These are phyloP conservation scores for Venustoraphidia nigricollis DNA, from an alignment of 2,888 invertebrate species.

Conservation along the genomic window DNA sequence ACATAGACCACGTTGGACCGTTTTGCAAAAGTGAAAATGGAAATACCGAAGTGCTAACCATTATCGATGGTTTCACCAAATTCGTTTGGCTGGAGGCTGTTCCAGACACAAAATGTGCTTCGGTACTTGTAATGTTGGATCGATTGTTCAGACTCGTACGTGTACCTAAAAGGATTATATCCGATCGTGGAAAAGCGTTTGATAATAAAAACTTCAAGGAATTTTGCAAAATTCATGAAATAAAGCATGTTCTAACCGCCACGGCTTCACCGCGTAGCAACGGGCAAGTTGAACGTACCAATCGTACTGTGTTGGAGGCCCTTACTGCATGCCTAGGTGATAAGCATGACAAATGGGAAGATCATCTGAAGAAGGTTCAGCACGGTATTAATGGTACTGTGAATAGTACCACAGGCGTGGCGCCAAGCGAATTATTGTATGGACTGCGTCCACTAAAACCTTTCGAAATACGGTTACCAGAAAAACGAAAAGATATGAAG, in stretches of 20 bases:
- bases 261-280: neutral
- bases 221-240: neutral
- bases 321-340: conserved; percentile 1
- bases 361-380: conserved; percentile 9
- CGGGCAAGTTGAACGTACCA: neutral
- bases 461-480: neutral
- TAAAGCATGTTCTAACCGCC: neutral
- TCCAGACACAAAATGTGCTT: neutral
- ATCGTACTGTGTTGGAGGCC: conserved; percentile 8
- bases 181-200: neutral
- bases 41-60: neutral
- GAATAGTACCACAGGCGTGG: conserved; percentile 10
- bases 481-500: neutral
- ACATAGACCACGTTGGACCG: conserved; percentile 4
- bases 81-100: conserved; percentile 6
- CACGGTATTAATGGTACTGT: conserved; percentile 12
- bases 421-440: conserved; percentile 13
- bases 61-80: conserved; percentile 5
- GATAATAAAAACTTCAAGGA: neutral
- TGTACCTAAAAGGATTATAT: neutral
- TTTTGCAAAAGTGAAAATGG: conserved; percentile 2
- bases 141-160: neutral
- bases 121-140: neutral
- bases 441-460: conserved; percentile 7
- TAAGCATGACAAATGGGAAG: conserved; percentile 11